These are phyloP conservation scores for Toxotes lorentzi DNA, from an alignment of 2,797 vertebrate species.

Conservation along the genomic window DNA sequence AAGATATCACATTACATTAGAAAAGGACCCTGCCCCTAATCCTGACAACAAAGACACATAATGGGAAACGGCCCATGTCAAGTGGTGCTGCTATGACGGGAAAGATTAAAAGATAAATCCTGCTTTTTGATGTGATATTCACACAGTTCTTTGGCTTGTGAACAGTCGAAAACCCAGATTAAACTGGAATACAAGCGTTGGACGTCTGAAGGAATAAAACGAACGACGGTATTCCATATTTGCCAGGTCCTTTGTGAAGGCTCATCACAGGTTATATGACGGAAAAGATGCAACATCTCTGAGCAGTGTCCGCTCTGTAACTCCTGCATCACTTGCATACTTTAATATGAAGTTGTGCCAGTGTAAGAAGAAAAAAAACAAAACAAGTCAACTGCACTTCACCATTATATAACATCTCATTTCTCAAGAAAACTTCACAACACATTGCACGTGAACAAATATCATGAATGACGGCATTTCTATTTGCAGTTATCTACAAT, in stretches of 20 bases:
- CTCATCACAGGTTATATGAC: conserved; percentile 22
- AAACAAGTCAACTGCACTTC: neutral
- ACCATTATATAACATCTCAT: conserved; percentile 28
- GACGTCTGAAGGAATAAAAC: conserved; percentile 34
- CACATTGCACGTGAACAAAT: conserved; percentile 23
- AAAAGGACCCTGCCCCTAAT: conserved; percentile 46
- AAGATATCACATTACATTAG: conserved; percentile 54
- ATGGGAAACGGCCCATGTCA: conserved; percentile 50
- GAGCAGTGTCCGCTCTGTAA: conserved; percentile 25
- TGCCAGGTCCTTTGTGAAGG: conserved; percentile 38
- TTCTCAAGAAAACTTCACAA: conserved; percentile 31
- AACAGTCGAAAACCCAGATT: conserved; percentile 44
- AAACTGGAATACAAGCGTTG: conserved; percentile 32
- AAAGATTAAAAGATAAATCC: conserved; percentile 64
- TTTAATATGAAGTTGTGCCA: conserved; percentile 36
- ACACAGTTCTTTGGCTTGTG: conserved; percentile 39
- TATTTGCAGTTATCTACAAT: conserved; percentile 52
- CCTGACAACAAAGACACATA: conserved; percentile 58
- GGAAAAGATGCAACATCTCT: conserved; percentile 20
- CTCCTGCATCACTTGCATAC: conserved; percentile 31
- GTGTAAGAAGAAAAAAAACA: conserved; percentile 32
- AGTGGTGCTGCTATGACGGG: conserved; percentile 44
- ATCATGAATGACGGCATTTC: conserved; percentile 32
- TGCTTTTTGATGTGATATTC: conserved; percentile 51
- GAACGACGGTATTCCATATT: conserved; percentile 20